Conservation (phyloP, 2,797 vertebrate genomes). For the Clarias pachynema region DNA sequence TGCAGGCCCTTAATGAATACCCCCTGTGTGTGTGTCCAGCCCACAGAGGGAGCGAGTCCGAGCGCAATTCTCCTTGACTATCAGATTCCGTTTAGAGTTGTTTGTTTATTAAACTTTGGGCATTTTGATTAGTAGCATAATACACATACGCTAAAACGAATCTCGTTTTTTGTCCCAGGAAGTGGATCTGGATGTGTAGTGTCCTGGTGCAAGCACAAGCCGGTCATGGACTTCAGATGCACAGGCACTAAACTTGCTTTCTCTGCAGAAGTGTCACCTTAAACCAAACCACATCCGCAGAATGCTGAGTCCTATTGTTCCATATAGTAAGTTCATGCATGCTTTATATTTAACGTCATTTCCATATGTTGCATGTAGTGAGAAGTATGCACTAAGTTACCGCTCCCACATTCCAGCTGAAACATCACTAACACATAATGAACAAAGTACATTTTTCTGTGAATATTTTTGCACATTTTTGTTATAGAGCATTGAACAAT, state of each 20-base stretch:
- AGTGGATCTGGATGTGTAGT: slow-evolving; percentile 62
- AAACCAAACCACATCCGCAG: slow-evolving; percentile 80
- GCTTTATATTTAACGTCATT: slow-evolving; percentile 34
- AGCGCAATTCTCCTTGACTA: slow-evolving; percentile 46
- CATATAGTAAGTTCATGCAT: slow-evolving; percentile 79
- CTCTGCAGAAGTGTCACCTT: slow-evolving; percentile 74
- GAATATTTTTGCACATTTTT: background rate
- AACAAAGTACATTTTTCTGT: background rate
- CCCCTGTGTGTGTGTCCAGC: slow-evolving; percentile 71
- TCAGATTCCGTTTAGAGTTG: slow-evolving; percentile 48
- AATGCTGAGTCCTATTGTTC: slow-evolving; percentile 86
- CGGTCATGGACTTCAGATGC: slow-evolving; percentile 78
- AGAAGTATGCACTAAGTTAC: background rate
- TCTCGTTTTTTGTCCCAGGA: slow-evolving; percentile 44
- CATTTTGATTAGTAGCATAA: background rate
- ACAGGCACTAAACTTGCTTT: slow-evolving; percentile 74
- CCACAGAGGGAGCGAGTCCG: slow-evolving; percentile 55
- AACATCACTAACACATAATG: slow-evolving; percentile 35
- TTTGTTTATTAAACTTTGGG: slow-evolving; percentile 34
- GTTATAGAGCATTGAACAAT: background rate
- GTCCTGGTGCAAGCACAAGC: slow-evolving; percentile 67
- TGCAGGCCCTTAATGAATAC: slow-evolving; percentile 73
- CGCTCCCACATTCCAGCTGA: slow-evolving; percentile 29
- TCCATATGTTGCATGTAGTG: background rate
- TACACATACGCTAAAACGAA: background rate